Conservation (phyloP, 2,113 vertebrate genomes). For the Calonectris borealis region DNA sequence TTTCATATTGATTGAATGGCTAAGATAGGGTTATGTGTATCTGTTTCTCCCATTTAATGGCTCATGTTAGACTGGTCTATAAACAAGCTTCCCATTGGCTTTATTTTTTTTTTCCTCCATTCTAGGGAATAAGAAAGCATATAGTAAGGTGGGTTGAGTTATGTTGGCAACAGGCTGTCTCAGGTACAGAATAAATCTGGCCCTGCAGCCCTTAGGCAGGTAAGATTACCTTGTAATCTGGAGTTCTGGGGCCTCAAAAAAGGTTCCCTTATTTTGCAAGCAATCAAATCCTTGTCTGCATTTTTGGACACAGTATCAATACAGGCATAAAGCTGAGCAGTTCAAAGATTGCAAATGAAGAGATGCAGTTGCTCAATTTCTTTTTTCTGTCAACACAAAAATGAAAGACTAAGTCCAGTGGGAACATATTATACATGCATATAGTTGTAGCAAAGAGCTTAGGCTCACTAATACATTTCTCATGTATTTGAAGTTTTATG, state of each 20-base stretch:
- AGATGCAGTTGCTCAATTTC: not conserved
- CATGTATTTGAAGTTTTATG: not conserved
- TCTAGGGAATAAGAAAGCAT: not conserved
- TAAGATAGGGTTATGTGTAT: not conserved
- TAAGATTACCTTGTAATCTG: not conserved
- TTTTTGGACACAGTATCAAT: not conserved
- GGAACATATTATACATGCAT: not conserved
- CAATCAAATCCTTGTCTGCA: not conserved
- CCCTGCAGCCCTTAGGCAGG: not conserved
- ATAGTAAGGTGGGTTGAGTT: not conserved
- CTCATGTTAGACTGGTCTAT: not conserved
- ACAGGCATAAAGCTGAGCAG: not conserved
- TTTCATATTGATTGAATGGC: not conserved
- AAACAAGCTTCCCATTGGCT: not conserved
- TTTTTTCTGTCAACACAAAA: conserved; percentile 5
- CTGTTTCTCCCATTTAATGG: not conserved
- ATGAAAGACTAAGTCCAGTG: not conserved
- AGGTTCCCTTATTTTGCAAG: not conserved
- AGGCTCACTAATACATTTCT: not conserved
- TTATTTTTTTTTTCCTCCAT: not conserved
- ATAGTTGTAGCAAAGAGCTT: not conserved
- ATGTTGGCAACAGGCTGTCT: not conserved
- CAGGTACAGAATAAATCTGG: not conserved
- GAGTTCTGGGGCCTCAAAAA: not conserved
- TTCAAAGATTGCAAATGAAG: not conserved